These are phyloP conservation scores for Cecropterus lyciades DNA, from an alignment of 1,140 invertebrate genomes.

Conservation along the genomic window DNA sequence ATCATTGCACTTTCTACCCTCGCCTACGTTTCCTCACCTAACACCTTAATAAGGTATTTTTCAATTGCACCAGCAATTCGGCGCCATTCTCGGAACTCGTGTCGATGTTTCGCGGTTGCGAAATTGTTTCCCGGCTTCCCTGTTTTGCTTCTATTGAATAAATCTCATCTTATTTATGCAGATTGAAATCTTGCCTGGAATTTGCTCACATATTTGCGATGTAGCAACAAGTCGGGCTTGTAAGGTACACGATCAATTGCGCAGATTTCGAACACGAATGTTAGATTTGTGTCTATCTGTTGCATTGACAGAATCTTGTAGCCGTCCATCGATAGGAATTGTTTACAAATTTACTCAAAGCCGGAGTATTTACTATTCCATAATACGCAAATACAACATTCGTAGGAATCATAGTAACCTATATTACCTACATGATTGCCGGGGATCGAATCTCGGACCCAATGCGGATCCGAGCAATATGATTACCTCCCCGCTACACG, in stretches of 20 bases:
- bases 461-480: too few species aligned
- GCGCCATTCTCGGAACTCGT: conserved; percentile 5
- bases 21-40: conserved; percentile 43
- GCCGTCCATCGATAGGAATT: neutral
- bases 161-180: conserved; percentile 3
- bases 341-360: too few species aligned
- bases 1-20: conserved; percentile 49
- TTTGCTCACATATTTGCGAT: conserved; percentile 13
- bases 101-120: conserved; percentile 8
- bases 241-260: conserved; percentile 13
- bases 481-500: too few species aligned
- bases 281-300: conserved; percentile 11
- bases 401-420: too few species aligned
- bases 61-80: conserved; percentile 38
- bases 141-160: conserved; percentile 3
- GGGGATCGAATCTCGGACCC: too few species aligned
- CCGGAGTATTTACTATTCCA: too few species aligned
- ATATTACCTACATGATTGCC: too few species aligned
- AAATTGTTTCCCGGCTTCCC: conserved; percentile 3
- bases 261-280: conserved; percentile 11
- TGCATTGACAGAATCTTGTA: conserved; percentile 7
- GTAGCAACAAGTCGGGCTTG: conserved; percentile 12
- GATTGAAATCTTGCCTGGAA: conserved; percentile 11
- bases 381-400: too few species aligned
- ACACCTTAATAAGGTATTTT: conserved; percentile 58